phyloP scores from a whole-genome alignment of 2,888 invertebrate genomes.

The Helobdella robusta region DNA sequence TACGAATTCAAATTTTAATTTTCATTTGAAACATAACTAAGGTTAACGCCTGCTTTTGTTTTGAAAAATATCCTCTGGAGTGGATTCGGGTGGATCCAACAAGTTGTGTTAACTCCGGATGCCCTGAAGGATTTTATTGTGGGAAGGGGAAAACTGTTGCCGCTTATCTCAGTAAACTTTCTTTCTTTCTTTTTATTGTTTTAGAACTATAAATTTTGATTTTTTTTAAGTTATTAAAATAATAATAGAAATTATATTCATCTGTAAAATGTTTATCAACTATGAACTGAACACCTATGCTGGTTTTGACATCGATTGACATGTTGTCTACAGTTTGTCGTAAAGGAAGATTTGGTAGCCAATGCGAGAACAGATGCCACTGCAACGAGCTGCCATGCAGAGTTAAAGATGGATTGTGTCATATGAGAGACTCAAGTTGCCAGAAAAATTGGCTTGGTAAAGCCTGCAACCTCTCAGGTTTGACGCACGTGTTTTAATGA shows the following conservation, averaged over 20 bases:
- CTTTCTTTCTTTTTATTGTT: too few relatives aligned
- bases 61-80: background rate
- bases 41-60: background rate
- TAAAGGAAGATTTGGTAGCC: background rate
- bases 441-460: slow-evolving; percentile 3
- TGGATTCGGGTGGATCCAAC: background rate
- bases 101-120: background rate
- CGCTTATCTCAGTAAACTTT: slow-evolving; percentile 11
- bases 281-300: background rate
- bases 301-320: background rate
- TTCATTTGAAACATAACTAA: background rate
- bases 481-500: background rate
- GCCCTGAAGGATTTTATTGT: slow-evolving; percentile 12
- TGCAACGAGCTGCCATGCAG: slow-evolving; percentile 6
- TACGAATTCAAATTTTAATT: background rate
- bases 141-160: slow-evolving; percentile 14
- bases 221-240: too few relatives aligned
- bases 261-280: background rate
- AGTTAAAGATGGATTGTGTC: slow-evolving; percentile 10
- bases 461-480: slow-evolving; percentile 24
- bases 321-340: background rate
- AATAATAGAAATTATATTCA: background rate
- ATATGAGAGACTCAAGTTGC: background rate
- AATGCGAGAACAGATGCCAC: background rate
- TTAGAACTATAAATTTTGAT: too few relatives aligned